Evolutionary conservation across 1,140 invertebrate genomes (phyloP).

Genomic region (Pollicipes pollicipes): DNA sequence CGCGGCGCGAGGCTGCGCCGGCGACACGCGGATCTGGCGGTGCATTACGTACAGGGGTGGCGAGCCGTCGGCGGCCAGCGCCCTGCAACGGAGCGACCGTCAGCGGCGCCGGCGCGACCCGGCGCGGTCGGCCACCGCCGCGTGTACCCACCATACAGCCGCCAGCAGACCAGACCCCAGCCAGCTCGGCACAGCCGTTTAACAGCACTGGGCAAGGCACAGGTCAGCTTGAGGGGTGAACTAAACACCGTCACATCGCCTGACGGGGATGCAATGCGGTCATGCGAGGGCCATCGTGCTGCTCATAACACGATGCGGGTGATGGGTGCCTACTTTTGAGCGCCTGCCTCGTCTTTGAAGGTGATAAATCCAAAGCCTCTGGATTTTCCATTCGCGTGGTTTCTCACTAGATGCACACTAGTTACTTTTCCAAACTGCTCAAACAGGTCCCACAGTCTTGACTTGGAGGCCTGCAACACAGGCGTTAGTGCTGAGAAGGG

Average conservation of each 20-base stretch:
- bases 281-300: no score
- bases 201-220: no score
- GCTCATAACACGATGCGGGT: no score
- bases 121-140: no score
- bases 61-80: not conserved
- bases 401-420: not conserved
- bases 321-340: not conserved
- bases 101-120: not conserved
- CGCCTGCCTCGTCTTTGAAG: not conserved
- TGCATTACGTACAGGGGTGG: not conserved
- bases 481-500: not conserved
- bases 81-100: not conserved
- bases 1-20: not conserved
- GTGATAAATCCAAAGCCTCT: not conserved
- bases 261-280: no score
- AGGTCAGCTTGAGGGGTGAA: no score
- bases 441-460: not conserved
- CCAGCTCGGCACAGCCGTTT: no score
- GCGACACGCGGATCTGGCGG: slow-evolving; percentile 1
- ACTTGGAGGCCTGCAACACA: not conserved
- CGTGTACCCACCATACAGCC: no score
- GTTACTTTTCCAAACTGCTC: not conserved
- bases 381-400: not conserved
- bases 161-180: no score
- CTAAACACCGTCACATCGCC: no score